Evolutionary conservation across 2,888 invertebrate genomes (phyloP), one percentile per base, ranked within the genome.

Genomic region (Synergus japonicus): DNA sequence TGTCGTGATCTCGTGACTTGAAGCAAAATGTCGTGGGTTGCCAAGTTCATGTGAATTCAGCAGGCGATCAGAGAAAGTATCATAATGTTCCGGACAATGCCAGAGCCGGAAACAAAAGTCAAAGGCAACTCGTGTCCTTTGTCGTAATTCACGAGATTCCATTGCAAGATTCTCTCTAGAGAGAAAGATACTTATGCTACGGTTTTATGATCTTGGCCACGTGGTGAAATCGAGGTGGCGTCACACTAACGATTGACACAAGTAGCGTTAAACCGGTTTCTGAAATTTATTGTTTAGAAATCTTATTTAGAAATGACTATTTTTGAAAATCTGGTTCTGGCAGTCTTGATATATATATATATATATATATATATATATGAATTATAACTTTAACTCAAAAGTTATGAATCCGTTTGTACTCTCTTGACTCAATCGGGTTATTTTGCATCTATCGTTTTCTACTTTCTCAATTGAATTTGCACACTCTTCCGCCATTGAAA

Each of bases 11-110:
- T 69, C 49, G 22, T 69, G 69, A 22, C 44, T 46, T 67, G 15
- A 69, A 69, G 46, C 69, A 49, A 49, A 69, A 69, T 69, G 69
- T 69, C 46, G 9, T 49, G 46, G 67, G 46, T 73, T 73, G 69
- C 37, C 69, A 73, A 73, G 49, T 73, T 49, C 69, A 73, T 73
- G 69, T 73, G 49, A 46, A 46, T 44, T 46, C 29, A 49, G 29
- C 49, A 37, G 43, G 65, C 65, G 43, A 65, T 65, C 65, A 8
- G 69, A 37, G 69, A 73, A 73, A 73, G 69, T 73, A 73, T 67
- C 13, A 65, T 41, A 43, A 65, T 41, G 46, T 67, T 54, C 54
- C 15, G 49, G 49, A 67, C 46, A 46, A 67, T 67, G 44, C 65
- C 41, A 46, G 18, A 18, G 60, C 22, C 49, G 69, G 69, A 73